Evolutionary conservation across 2,888 invertebrate genomes (phyloP).

Genomic region (Erannis defoliaria): DNA sequence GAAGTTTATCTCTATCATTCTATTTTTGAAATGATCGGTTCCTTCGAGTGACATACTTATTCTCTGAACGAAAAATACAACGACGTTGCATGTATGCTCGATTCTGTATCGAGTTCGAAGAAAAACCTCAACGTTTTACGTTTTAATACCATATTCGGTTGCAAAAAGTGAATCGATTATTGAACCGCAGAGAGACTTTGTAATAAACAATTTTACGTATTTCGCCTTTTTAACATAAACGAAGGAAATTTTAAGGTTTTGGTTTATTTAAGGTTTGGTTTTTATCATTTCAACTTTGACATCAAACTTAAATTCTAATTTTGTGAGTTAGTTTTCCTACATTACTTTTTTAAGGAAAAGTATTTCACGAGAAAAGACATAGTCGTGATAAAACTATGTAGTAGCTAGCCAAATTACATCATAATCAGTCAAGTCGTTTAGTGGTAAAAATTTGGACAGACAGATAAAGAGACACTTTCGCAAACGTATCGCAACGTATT

Average conservation of each 20-base stretch:
- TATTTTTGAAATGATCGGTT: neutral
- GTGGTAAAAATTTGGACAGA: no score
- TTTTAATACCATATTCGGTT: slow-evolving; percentile 38
- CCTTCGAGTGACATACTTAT: neutral
- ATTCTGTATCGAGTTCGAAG: slow-evolving; percentile 26
- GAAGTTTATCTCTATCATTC: no score
- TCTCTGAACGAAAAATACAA: neutral
- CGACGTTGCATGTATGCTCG: neutral
- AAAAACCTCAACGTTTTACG: slow-evolving; percentile 37
- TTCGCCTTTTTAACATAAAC: slow-evolving; percentile 17
- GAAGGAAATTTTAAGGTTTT: slow-evolving; percentile 1
- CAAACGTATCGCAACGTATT: no score
- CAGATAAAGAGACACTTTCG: no score
- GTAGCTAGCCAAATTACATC: no score
- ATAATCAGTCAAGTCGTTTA: no score
- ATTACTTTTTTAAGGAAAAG: no score
- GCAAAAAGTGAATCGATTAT: slow-evolving; percentile 24
- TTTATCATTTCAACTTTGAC: neutral
- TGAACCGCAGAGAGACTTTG: slow-evolving; percentile 17
- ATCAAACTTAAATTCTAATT: no score
- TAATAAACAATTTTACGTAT: slow-evolving; percentile 19
- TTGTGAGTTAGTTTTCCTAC: no score
- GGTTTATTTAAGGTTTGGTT: neutral
- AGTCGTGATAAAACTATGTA: no score
- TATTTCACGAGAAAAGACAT: no score